Evolutionary conservation across 2,113 vertebrate genomes (phyloP).

Genomic region (Thamnaconus septentrionalis): DNA sequence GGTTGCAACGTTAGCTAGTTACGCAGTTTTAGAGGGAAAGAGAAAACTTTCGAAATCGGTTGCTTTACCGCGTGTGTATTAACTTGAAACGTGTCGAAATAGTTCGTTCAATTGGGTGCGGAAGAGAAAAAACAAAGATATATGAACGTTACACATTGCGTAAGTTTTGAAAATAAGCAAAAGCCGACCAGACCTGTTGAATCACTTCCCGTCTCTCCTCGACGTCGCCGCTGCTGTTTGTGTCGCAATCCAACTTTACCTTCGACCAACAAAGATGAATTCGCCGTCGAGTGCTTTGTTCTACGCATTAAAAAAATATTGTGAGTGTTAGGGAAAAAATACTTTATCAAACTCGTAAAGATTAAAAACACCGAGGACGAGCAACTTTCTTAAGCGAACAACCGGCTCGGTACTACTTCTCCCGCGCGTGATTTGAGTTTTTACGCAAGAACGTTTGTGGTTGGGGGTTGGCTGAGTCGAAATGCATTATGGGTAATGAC

Average conservation of each 20-base stretch:
- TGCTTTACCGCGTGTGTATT: no score
- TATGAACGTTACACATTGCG: not conserved
- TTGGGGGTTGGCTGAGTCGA: not conserved
- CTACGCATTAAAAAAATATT: not conserved
- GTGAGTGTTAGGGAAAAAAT: not conserved
- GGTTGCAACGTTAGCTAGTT: slow-evolving; percentile 11
- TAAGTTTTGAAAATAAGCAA: not conserved
- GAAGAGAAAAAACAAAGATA: no score
- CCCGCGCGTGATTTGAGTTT: slow-evolving; percentile 73
- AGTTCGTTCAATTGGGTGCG: no score
- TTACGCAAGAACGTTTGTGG: slow-evolving; percentile 34
- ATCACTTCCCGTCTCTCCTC: slow-evolving; percentile 29
- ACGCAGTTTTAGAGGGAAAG: slow-evolving; percentile 42
- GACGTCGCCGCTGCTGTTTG: not conserved
- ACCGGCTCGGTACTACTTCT: slow-evolving; percentile 22
- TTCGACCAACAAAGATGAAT: not conserved
- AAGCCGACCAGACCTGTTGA: slow-evolving; percentile 49
- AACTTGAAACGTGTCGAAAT: no score
- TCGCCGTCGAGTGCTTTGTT: not conserved
- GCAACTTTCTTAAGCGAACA: not conserved
- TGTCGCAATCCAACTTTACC: not conserved
- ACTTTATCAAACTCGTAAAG: not conserved
- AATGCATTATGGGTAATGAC: slow-evolving; percentile 53
- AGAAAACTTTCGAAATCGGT: not conserved
- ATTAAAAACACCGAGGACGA: no score